Evolutionary conservation across 2,888 invertebrate species (phyloP).

Genomic region (Sarcophaga variegata): DNA sequence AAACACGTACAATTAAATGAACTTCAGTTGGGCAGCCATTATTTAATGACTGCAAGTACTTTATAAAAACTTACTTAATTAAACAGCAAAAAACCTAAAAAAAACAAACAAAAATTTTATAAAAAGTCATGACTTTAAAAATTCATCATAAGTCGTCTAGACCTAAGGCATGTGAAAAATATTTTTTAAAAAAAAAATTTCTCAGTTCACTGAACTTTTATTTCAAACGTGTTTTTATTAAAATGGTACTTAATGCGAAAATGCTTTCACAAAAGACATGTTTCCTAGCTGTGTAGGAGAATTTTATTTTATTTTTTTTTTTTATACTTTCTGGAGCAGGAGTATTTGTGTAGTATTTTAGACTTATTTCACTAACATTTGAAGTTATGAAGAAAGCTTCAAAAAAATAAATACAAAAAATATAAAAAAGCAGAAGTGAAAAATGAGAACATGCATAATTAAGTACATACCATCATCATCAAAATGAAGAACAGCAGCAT

Average conservation of each 20-base stretch:
- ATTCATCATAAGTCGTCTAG: constrained; percentile 29
- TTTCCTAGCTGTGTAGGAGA: neutral
- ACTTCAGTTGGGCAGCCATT: no score
- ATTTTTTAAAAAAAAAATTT: neutral
- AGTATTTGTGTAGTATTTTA: constrained; percentile 33
- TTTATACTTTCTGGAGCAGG: neutral
- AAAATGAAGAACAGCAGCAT: neutral
- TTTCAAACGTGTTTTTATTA: constrained; percentile 41
- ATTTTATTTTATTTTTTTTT: neutral
- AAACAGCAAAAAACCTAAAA: neutral
- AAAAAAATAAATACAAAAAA: neutral
- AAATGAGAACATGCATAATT: constrained; percentile 54
- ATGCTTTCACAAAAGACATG: constrained; percentile 24
- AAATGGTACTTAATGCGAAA: constrained; percentile 43
- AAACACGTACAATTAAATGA: no score
- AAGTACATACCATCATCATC: constrained; percentile 54
- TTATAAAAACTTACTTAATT: neutral
- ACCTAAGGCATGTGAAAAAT: constrained; percentile 26
- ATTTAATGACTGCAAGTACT: neutral
- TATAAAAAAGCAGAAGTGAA: neutral
- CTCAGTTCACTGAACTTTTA: constrained; percentile 59
- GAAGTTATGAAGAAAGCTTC: constrained; percentile 20
- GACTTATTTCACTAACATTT: constrained; percentile 29
- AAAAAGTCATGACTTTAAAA: constrained; percentile 3
- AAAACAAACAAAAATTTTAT: neutral